Evolutionary conservation across 2,113 vertebrate genomes (phyloP), one percentile per base, ranked within the genome.

Genomic region (Clarias magur): DNA sequence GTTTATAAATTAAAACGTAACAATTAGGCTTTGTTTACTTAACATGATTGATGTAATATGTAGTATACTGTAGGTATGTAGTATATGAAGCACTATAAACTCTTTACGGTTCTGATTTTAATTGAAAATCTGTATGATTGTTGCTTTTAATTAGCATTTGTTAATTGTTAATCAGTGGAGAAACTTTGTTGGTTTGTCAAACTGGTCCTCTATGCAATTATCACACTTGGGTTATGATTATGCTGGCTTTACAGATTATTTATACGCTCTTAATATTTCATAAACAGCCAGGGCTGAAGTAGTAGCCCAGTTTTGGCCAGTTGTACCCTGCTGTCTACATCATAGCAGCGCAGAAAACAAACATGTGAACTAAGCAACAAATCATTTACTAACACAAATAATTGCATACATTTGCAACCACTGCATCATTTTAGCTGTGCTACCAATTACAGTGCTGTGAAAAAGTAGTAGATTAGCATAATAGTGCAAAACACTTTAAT

Each of bases 211-310:
- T 6, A 9, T 3, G 72, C 38, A 4, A 54, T 78, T 48, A 54
- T 78, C 54, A 54, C 4, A 56, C 16, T 78, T 25, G 2, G 12
- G 23, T 53, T 1, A 4, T n/a, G 11, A 80, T 80, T 3, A 80
- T 80, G 56, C 7, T 10, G 76, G 27, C 78, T 21, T 80, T 80
- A 17, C 56, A 80, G 60, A 80, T 80, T 80, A 38, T 60, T 80
- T 30, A n/a, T 17, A 80, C 17, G 34, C 54, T 2, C 7, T 8
- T 27, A 80, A 59, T 80, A 59, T 12, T 80, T 80, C 3, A 80
- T 80, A 34, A 80, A 10, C 15, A 59, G 27, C 27, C 53, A 59
- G 54, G 16, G n/a, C 76, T 79, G n/a, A 60, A 60, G 56, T 80
- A 27, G 17, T 80, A 34, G 56, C 15, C 27, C 17, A 60, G 56